These are phyloP conservation scores for Ictalurus punctatus DNA, from an alignment of 2,113 vertebrate genomes.

Conservation along the genomic window DNA sequence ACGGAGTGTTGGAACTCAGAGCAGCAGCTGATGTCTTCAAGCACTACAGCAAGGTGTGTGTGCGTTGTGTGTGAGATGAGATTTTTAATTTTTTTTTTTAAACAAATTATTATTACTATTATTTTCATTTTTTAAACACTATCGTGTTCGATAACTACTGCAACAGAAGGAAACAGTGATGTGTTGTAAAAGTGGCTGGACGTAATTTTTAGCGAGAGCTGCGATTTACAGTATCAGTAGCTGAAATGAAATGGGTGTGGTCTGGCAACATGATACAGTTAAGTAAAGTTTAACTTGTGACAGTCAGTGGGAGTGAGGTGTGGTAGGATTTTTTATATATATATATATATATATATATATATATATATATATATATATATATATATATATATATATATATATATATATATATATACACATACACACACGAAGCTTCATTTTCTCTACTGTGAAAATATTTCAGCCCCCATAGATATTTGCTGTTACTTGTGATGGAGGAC, in stretches of 20 bases:
- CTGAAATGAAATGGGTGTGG: not conserved
- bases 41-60: slow-evolving; percentile 81
- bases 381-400: too few relatives aligned
- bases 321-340: not conserved
- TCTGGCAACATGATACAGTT: not conserved
- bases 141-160: not conserved
- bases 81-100: not conserved
- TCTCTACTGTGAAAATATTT: not conserved
- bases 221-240: not conserved
- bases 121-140: not conserved
- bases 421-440: not conserved
- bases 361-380: too few relatives aligned
- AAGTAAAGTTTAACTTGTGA: too few relatives aligned
- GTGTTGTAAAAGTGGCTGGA: not conserved
- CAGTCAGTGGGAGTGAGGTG: not conserved
- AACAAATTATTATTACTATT: not conserved
- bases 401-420: too few relatives aligned
- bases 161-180: not conserved
- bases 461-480: too few relatives aligned
- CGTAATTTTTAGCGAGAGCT: not conserved
- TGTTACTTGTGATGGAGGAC: too few relatives aligned
- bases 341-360: too few relatives aligned
- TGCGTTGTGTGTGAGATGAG: not conserved
- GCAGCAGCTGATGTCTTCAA: slow-evolving; percentile 83
- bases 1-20: slow-evolving; percentile 77